Base-by-base conservation (phyloP, 2,113 vertebrate species). In the Ardeotis arabs region DNA sequence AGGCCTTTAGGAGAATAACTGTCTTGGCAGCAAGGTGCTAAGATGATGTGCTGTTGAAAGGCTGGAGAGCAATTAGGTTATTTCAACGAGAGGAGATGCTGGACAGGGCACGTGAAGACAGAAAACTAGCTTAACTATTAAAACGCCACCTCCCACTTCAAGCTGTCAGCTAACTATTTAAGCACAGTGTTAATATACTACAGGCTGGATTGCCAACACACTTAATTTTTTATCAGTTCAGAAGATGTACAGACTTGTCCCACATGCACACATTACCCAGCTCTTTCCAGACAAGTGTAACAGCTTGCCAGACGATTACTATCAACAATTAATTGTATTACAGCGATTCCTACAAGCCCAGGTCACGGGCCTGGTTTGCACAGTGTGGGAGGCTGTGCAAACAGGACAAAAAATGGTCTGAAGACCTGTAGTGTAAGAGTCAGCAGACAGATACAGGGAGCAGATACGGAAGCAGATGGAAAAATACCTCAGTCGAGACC, bases 1-100 rank as follows among this genome's bases (percentile, higher is more conserved):
- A 98, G 97, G 97, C 97, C 98, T 98, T 96, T 92, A 92, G 98
- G 98, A 98, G 97, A 97, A 79, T 96, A 97, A 91, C 83, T 94
- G 59, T 82, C 97, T 95, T 98, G 98, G 98, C 98, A 98, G 95
- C 70, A 68, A 95, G 96, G 95, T 86, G 94, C 94, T 58, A 28
- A 93, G 87, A 95, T 91, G 95, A 97, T 85, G 93, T 67, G 93
- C 92, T 80, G 95, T 35, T 84, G 93, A 96, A 97, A 97, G 95
- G 59, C 93, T 41, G 75, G 86, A 90, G 37, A 95, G 96, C 96
- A 97, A 96, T 97, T 96, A 96, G 90, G 93, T 44, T 93, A 94
- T 97, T 95, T 96, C 93, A 97, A 73, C 84, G 91, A 80, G 93
- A 94, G 50, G 81, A 97, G 96, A 86, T 93, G 91, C 82, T 67